Percentiles rank a stretch among this genome's conserved stretches.
Evolutionary conservation across 2,113 vertebrate genomes (phyloP).

Genomic region (Nyctereutes procyonoides): DNA sequence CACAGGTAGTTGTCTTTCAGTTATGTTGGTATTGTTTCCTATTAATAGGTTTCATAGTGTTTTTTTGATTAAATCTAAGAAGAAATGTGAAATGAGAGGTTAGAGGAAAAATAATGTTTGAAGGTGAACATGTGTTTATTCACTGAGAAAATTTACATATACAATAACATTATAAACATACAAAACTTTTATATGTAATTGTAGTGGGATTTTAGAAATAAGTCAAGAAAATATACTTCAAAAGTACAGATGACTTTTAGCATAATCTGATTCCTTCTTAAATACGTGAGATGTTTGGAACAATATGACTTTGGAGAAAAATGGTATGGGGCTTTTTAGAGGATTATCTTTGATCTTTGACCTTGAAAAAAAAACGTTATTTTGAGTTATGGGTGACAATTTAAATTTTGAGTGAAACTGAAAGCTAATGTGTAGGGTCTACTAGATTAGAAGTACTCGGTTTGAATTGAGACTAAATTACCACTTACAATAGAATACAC

Average conservation of each 20-base stretch:
- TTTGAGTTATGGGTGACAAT: background rate
- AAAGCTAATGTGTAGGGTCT: background rate
- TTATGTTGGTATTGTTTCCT: background rate
- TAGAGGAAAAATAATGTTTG: background rate
- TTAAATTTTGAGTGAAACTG: background rate
- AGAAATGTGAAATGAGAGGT: background rate
- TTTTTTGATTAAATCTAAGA: background rate
- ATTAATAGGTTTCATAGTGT: background rate
- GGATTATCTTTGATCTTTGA: background rate
- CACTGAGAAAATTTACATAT: background rate
- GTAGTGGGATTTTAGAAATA: background rate
- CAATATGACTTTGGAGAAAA: background rate
- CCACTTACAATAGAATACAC: background rate
- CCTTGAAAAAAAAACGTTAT: background rate
- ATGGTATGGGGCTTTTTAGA: background rate
- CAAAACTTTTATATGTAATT: background rate
- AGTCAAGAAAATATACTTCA: background rate
- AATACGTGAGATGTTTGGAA: background rate
- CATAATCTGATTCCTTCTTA: background rate
- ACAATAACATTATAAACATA: background rate
- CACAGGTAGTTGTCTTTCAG: background rate
- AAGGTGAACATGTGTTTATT: background rate
- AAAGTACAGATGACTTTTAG: background rate
- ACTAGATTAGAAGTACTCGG: background rate
- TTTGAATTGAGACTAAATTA: background rate